phyloP scores from a whole-genome alignment of 2,888 invertebrate genomes.

The Conus canariensis region DNA sequence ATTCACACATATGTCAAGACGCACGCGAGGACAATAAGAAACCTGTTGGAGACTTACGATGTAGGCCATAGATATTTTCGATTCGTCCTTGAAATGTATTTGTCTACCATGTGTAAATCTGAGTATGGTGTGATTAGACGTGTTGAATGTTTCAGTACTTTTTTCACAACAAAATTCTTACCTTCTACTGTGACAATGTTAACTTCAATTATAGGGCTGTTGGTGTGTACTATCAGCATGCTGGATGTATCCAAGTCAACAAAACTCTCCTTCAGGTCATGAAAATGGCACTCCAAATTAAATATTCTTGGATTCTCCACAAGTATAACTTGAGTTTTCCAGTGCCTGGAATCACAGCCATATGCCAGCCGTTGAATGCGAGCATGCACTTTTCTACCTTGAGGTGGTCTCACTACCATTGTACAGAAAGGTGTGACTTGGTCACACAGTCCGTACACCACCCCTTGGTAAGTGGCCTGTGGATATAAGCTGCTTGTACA shows the following conservation, averaged over 20 bases:
- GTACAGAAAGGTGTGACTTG: not conserved
- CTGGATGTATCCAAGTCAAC: not conserved
- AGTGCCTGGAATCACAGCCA: not conserved
- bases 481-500: not conserved
- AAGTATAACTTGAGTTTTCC: not conserved
- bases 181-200: not conserved
- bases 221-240: not conserved
- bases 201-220: not conserved
- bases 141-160: not conserved
- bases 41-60: too few relatives aligned
- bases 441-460: not conserved
- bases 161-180: not conserved
- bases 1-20: too few relatives aligned
- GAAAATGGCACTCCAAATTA: not conserved
- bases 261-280: not conserved
- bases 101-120: not conserved
- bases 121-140: not conserved
- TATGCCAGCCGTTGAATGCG: not conserved
- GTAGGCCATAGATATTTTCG: too few relatives aligned
- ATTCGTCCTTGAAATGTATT: too few relatives aligned
- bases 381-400: not conserved
- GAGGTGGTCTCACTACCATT: not conserved
- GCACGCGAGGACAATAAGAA: too few relatives aligned
- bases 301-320: not conserved
- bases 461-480: not conserved